These are phyloP conservation scores for Erebia epiphron DNA, from an alignment of 2,888 invertebrate genomes.

Conservation along the genomic window DNA sequence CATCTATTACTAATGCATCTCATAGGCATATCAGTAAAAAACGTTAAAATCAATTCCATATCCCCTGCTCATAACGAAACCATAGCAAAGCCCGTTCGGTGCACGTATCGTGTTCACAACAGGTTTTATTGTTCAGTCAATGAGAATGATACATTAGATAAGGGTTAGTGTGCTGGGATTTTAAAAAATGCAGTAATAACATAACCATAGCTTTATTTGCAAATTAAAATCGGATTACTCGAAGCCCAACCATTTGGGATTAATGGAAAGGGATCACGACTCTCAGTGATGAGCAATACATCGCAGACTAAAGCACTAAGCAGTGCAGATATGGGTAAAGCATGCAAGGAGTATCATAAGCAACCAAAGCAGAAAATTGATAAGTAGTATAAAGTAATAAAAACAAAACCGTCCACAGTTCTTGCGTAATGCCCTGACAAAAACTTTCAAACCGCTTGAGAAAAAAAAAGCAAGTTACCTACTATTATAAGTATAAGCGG, in stretches of 20 bases:
- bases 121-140: slow-evolving; percentile 30
- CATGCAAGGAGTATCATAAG: neutral
- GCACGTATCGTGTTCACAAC: slow-evolving; percentile 27
- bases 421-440: slow-evolving; percentile 13
- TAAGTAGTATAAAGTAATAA: neutral
- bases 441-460: slow-evolving; percentile 7
- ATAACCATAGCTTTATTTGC: slow-evolving; percentile 4
- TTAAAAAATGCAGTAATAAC: neutral
- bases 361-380: neutral
- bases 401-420: neutral
- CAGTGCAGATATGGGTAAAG: neutral
- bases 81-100: slow-evolving; percentile 26
- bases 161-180: neutral
- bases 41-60: slow-evolving; percentile 11
- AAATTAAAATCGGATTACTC: neutral
- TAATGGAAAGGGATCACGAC: too few relatives aligned
- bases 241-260: too few relatives aligned
- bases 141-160: slow-evolving; percentile 7
- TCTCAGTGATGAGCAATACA: too few relatives aligned
- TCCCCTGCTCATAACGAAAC: slow-evolving; percentile 23
- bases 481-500: neutral
- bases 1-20: neutral
- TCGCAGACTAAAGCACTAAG: neutral
- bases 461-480: neutral
- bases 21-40: neutral